Conservation (phyloP, 2,888 invertebrate species). For the Ophion costatus region DNA sequence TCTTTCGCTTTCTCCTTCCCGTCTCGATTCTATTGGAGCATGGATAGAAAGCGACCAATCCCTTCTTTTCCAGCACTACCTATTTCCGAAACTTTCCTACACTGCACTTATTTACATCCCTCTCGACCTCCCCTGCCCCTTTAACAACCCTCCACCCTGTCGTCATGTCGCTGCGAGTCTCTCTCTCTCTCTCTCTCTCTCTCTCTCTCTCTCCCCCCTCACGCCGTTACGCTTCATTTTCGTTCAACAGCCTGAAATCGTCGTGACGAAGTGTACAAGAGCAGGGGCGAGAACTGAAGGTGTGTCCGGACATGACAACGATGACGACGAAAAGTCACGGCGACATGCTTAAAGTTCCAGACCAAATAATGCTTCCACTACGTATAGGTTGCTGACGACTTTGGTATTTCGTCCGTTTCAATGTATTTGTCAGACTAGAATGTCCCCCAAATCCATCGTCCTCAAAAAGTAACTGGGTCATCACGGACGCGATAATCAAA, state of each 20-base stretch:
- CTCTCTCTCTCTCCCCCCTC: conserved; percentile 69
- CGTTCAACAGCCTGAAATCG: conserved; percentile 75
- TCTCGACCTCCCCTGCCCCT: neutral
- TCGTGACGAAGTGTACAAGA: conserved; percentile 46
- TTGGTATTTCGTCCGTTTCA: conserved; percentile 6
- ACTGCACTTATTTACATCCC: conserved; percentile 38
- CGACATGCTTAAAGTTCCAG: conserved; percentile 56
- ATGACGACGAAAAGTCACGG: conserved; percentile 77
- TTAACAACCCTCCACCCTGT: conserved; percentile 1
- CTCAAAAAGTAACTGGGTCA: too few relatives aligned
- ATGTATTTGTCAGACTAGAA: conserved; percentile 62
- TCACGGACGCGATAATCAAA: neutral
- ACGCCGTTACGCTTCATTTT: conserved; percentile 80
- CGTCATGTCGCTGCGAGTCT: neutral
- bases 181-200: neutral
- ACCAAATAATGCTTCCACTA: conserved; percentile 2
- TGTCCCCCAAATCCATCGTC: too few relatives aligned
- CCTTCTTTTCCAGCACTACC: conserved; percentile 12
- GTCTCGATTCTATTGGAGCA: neutral
- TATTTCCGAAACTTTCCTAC: conserved; percentile 28
- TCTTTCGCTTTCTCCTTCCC: neutral
- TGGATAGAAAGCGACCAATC: conserved; percentile 36
- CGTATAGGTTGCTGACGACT: conserved; percentile 9
- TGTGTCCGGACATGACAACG: conserved; percentile 74
- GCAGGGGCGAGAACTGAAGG: conserved; percentile 72